A percentile compares a stretch with the other conserved stretches of the same genome.
phyloP scores from a whole-genome alignment of 2,888 invertebrate genomes.

The Epicampocera succincta region DNA sequence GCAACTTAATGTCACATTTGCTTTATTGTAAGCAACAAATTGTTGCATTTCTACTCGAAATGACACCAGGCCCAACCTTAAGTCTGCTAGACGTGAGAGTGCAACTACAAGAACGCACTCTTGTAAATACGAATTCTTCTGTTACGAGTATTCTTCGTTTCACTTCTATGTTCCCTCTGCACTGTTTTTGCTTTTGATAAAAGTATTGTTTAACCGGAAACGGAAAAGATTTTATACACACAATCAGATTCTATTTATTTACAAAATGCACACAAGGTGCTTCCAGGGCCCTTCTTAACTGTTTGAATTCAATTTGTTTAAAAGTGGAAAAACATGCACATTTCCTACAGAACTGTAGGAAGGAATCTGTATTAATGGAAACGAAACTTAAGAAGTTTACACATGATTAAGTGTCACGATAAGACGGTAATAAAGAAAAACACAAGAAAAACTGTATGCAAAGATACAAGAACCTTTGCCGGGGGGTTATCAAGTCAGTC shows the following conservation, averaged over 20 bases:
- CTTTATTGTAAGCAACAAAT: not conserved
- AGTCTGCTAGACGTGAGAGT: not conserved
- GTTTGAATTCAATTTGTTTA: conserved; percentile 1
- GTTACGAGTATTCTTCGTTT: not conserved
- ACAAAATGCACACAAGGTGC: conserved; percentile 23
- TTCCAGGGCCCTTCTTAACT: not conserved
- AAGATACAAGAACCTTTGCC: not conserved
- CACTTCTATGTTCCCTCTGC: not conserved
- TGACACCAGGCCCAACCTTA: no score
- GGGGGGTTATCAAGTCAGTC: no score
- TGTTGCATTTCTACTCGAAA: not conserved
- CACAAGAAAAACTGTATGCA: not conserved
- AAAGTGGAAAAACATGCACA: not conserved
- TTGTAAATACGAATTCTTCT: not conserved
- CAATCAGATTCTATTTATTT: conserved; percentile 52
- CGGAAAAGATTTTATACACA: conserved; percentile 50
- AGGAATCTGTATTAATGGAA: conserved; percentile 15
- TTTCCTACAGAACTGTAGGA: not conserved
- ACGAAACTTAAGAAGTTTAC: conserved; percentile 1
- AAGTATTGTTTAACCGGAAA: conserved; percentile 50
- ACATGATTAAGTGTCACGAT: not conserved
- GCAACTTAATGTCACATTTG: not conserved
- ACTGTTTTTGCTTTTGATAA: conserved; percentile 47
- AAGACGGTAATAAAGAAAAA: not conserved
- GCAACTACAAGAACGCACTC: not conserved